Evolutionary conservation across 2,113 vertebrate genomes (phyloP), one percentile per base, ranked within the genome.

Genomic region (Tachysurus fulvidraco): DNA sequence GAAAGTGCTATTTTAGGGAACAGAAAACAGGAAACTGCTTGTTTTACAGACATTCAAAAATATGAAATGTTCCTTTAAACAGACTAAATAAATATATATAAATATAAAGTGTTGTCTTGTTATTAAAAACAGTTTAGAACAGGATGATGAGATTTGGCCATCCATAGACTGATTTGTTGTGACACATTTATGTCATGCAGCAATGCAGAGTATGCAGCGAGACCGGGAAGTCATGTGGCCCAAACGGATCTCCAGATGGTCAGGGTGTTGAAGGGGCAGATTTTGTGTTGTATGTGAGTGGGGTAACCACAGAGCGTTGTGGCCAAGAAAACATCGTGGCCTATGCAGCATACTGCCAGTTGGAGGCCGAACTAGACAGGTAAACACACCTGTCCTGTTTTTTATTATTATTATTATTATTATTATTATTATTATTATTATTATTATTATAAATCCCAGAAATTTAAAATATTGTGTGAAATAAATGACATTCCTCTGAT

Each of bases 291-390:
- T 99, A 99, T 0, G 96, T 99, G 2, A 98, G 98, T 77, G 98
- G 96, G 36, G 88, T 98, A 92, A 97, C 96, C 44, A 99, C 98
- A 0, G 97, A 98, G 86, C 95, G 98, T 50, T 99, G 98, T 78
- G 96, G 96, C 44, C 97, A 97, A 90, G 98, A 99, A 92, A 98
- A 98, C 89, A 98, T 99, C 57, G 98, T 99, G 84, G 98, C 98
- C 0, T 99, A 99, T 4, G 98, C 98, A 74, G 98, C 98, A 4
- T 99, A 99, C 91, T 99, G 98, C 92, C 98, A 99, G 11, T 95
- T 99, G 91, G 98, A 99, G 94, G 96, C 97, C 7, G 95, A 97
- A 91, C 96, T 96, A 90, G 98, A 99, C 94, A 97, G 98, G 98
- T 96, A 90, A 93, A 73, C 28, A 16, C 57, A 59, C 25, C 0